phyloP scores from a whole-genome alignment of 1,140 invertebrate species.

The Drosophila sulfurigaster region DNA sequence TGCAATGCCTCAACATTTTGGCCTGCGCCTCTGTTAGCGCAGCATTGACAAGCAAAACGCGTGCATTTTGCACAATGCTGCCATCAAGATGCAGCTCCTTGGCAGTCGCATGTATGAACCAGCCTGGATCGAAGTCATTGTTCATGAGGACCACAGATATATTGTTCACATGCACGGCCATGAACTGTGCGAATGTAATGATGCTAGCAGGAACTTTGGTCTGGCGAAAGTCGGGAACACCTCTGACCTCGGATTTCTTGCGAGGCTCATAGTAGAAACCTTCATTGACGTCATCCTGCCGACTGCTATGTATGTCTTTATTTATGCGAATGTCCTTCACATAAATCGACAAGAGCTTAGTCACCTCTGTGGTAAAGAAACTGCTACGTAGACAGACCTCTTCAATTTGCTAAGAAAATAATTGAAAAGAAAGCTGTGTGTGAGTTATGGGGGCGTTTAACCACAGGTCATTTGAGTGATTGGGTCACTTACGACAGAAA shows the following conservation, averaged over 20 bases:
- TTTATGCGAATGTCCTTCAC: slow-evolving; percentile 94
- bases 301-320: slow-evolving; percentile 88
- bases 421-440: neutral
- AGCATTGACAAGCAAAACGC: slow-evolving; percentile 90
- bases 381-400: slow-evolving; percentile 94
- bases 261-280: slow-evolving; percentile 64
- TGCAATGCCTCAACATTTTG: slow-evolving; percentile 85
- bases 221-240: slow-evolving; percentile 89
- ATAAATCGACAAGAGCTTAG: slow-evolving; percentile 93
- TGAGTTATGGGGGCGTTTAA: slow-evolving; percentile 7
- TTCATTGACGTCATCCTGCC: slow-evolving; percentile 52
- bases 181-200: slow-evolving; percentile 94
- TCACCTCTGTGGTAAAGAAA: slow-evolving; percentile 95
- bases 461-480: slow-evolving; percentile 10
- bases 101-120: slow-evolving; percentile 91
- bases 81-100: slow-evolving; percentile 92
- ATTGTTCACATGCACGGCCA: slow-evolving; percentile 94
- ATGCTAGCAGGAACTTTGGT: slow-evolving; percentile 91
- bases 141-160: slow-evolving; percentile 90
- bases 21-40: slow-evolving; percentile 87
- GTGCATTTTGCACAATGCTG: slow-evolving; percentile 89
- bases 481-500: slow-evolving; percentile 87
- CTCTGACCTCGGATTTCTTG: slow-evolving; percentile 62
- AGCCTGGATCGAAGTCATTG: slow-evolving; percentile 88
- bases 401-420: slow-evolving; percentile 90